These are phyloP conservation scores for Zoanthus sociatus DNA, from an alignment of 92 coral and sea anemone genomes.

Conservation along the genomic window DNA sequence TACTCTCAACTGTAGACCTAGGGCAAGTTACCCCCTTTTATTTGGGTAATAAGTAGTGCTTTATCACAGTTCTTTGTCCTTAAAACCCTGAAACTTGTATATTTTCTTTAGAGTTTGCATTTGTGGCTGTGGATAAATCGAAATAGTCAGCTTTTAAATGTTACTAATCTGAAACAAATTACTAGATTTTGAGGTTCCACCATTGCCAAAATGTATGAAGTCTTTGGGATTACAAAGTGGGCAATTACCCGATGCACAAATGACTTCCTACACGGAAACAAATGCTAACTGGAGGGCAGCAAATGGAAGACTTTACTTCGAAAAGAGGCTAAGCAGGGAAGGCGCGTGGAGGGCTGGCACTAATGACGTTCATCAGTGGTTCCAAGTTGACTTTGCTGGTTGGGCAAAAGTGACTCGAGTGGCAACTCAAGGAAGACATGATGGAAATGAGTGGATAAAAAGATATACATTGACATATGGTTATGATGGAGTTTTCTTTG, in stretches of 20 bases:
- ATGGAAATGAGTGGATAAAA: slow-evolving; percentile 24
- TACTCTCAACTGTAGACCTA: no score
- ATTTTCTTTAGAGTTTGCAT: no score
- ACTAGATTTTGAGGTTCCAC: slow-evolving; percentile 20
- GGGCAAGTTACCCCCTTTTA: no score
- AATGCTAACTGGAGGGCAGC: slow-evolving; percentile 34
- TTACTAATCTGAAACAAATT: not conserved
- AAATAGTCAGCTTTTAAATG: no score
- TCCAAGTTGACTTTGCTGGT: slow-evolving; percentile 23
- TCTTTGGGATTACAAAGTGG: slow-evolving; percentile 39
- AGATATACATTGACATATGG: not conserved
- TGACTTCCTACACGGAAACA: slow-evolving; percentile 36
- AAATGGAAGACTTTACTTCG: slow-evolving; percentile 34
- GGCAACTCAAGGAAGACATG: slow-evolving; percentile 19
- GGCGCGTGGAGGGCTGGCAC: slow-evolving; percentile 24
- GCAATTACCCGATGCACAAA: slow-evolving; percentile 34
- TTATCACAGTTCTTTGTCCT: no score
- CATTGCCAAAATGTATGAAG: slow-evolving; percentile 31
- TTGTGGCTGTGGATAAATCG: no score
- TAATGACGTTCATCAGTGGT: slow-evolving; percentile 31
- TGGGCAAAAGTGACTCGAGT: slow-evolving; percentile 23
- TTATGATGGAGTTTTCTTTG: slow-evolving; percentile 30
- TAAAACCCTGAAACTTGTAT: no score
- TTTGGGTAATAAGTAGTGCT: no score
- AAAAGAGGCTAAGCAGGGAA: not conserved